Conservation (phyloP, 2,113 vertebrate species). For the Corythornis vintsioides region DNA sequence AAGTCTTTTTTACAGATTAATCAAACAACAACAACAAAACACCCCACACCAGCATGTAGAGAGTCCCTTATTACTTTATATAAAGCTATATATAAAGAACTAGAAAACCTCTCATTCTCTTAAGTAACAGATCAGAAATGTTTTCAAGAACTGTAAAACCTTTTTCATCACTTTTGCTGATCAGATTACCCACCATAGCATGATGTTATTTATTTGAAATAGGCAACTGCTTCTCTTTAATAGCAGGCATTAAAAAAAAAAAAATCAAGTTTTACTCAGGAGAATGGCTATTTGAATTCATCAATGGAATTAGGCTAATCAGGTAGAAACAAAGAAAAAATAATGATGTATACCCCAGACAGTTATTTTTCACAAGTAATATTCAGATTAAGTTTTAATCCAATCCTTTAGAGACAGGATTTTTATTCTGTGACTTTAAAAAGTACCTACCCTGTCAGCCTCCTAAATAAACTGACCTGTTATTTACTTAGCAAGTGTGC, state of each 20-base stretch:
- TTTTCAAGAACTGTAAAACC: background rate
- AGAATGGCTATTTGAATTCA: conserved; percentile 9
- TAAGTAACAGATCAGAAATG: background rate
- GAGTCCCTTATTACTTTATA: background rate
- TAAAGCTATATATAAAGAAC: background rate
- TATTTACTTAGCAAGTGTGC: background rate
- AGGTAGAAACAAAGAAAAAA: conserved; percentile 53
- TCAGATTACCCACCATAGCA: background rate
- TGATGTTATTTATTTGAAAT: background rate
- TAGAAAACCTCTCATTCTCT: background rate
- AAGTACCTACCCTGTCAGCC: background rate
- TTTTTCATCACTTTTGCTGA: background rate
- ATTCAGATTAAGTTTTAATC: conserved; percentile 6
- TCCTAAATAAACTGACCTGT: background rate
- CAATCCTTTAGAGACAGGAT: background rate
- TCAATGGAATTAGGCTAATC: conserved; percentile 16
- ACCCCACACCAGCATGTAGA: background rate
- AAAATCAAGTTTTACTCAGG: background rate
- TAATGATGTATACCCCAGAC: conserved; percentile 16
- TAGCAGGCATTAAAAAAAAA: background rate
- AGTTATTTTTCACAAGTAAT: conserved; percentile 43
- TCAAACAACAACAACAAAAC: background rate
- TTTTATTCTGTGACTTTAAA: background rate
- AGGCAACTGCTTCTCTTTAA: background rate
- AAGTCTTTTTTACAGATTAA: background rate